Evolutionary conservation across 2,113 vertebrate genomes (phyloP).

Genomic region (Amazona vittata): DNA sequence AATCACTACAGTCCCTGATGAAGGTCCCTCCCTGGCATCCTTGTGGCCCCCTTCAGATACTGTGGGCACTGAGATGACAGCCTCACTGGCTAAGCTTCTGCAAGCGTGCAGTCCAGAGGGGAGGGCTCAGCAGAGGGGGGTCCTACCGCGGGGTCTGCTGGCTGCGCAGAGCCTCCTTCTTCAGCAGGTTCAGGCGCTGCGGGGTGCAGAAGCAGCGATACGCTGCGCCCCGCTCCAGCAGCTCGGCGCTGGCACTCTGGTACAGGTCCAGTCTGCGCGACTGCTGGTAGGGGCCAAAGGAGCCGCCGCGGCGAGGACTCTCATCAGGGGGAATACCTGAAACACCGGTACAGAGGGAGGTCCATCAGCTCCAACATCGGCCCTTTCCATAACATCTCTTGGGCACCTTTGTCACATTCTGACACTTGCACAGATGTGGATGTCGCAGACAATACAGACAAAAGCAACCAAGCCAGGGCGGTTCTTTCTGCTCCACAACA

Average conservation of each 20-base stretch:
- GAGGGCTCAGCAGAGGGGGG: accelerated
- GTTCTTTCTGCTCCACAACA: neutral
- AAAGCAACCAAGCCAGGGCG: too few species aligned
- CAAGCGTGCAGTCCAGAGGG: accelerated
- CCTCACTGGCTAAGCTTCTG: accelerated
- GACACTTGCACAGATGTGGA: too few species aligned
- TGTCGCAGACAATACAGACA: neutral
- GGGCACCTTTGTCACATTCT: accelerated
- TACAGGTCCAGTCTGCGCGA: constrained; percentile 87
- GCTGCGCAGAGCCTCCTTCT: constrained; percentile 84
- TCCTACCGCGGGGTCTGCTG: constrained; percentile 86
- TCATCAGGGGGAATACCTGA: constrained; percentile 91
- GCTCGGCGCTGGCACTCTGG: constrained; percentile 38
- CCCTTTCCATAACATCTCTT: accelerated
- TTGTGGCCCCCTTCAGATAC: neutral
- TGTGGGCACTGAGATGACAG: accelerated
- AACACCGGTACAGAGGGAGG: accelerated
- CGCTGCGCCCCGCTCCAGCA: constrained; percentile 80
- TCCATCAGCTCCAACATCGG: neutral
- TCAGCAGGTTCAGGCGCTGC: constrained; percentile 87
- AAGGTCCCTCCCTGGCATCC: neutral
- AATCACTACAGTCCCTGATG: neutral
- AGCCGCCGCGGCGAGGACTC: constrained; percentile 84
- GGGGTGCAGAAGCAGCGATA: constrained; percentile 92
- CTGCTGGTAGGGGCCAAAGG: constrained; percentile 86